Percentiles rank a stretch among this genome's conserved stretches.
Conservation (phyloP, 2,888 invertebrate species). For the Andrena trimmerana region DNA sequence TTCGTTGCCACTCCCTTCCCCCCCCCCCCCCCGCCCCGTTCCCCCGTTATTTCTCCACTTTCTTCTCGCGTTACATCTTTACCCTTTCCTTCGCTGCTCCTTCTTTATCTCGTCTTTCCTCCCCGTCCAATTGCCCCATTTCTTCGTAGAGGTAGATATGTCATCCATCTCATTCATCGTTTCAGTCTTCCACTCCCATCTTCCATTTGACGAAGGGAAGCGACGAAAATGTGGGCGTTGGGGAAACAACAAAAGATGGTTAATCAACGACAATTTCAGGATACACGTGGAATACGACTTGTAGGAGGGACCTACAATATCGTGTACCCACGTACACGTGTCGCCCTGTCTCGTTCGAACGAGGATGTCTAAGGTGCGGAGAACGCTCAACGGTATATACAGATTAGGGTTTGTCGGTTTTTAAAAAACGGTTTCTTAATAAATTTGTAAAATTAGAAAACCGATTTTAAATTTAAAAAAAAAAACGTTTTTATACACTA, state of each 20-base stretch:
- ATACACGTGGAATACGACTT: constrained; percentile 62
- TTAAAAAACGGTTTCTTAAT: no score
- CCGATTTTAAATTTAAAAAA: no score
- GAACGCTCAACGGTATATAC: constrained; percentile 6
- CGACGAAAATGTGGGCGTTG: constrained; percentile 35
- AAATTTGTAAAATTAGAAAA: no score
- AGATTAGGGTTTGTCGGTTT: no score
- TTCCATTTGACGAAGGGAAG: not conserved
- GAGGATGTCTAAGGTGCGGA: not conserved
- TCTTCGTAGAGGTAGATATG: not conserved
- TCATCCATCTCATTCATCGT: not conserved
- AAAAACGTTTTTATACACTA: no score
- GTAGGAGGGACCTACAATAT: constrained; percentile 37
- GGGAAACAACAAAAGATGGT: constrained; percentile 34
- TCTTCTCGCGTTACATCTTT: not conserved
- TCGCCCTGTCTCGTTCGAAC: constrained; percentile 14
- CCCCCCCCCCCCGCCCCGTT: not conserved
- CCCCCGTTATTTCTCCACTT: not conserved
- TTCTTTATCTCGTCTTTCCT: constrained; percentile 4
- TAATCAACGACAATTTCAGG: constrained; percentile 69
- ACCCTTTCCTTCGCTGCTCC: not conserved
- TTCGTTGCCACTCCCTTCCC: constrained; percentile 5
- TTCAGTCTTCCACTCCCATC: not conserved
- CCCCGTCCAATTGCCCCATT: not conserved
- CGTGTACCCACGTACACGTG: constrained; percentile 59